Evolutionary conservation across 2,113 vertebrate species (phyloP).

Genomic region (Mellivora capensis): DNA sequence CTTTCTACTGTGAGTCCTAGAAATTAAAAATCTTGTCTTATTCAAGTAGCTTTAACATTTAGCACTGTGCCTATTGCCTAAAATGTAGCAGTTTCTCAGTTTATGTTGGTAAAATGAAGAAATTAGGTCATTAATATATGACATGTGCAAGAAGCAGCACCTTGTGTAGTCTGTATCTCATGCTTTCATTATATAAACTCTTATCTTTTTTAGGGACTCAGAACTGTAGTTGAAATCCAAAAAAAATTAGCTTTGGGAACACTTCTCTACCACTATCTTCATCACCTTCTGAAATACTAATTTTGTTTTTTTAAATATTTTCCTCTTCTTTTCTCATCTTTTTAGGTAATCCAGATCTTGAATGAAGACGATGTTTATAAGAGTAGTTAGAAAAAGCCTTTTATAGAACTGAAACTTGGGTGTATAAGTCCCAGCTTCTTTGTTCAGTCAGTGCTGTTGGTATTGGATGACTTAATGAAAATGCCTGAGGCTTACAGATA

Average conservation of each 20-base stretch:
- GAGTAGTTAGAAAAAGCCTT: background rate
- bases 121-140: background rate
- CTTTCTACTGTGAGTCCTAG: background rate
- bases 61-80: background rate
- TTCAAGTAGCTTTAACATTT: background rate
- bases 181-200: background rate
- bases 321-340: background rate
- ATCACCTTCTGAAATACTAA: background rate
- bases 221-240: background rate
- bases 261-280: background rate
- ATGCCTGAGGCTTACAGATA: slow-evolving; percentile 27
- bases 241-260: background rate
- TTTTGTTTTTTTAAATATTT: background rate
- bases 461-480: slow-evolving; percentile 7
- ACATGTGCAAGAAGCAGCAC: background rate
- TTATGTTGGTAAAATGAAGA: background rate
- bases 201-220: background rate
- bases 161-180: background rate
- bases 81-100: background rate
- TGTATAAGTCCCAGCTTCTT: background rate
- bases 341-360: background rate
- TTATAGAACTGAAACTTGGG: background rate
- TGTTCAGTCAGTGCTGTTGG: background rate
- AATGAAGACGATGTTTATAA: slow-evolving; percentile 19
- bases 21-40: background rate